Base-by-base conservation (phyloP, 2,888 invertebrate species). In the Ptilodon capucinus region DNA sequence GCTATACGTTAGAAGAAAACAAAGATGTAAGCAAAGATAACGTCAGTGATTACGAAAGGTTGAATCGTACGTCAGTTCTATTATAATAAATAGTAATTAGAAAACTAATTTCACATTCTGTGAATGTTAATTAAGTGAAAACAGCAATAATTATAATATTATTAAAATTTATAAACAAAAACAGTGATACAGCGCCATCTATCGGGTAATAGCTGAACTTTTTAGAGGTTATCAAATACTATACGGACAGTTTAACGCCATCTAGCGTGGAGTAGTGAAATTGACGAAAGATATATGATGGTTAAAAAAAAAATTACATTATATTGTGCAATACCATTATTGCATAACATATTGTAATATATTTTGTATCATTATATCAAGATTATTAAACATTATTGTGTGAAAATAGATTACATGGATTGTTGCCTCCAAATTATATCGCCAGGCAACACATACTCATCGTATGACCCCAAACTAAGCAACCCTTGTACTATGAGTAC, bases 1-100 rank as follows among this genome's bases (percentile, higher is more conserved):
- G 63, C 59, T 71, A 74, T 76, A 63, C 18, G 50, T 34, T 18
- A 48, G 63, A 79, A 44, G 41, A 72, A 69, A 72, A 78, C 4
- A 44, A 32, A 51, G 40, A 19, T 45, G 32, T 32, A 44, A 40
- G 1, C 39, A 40, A 1, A 59, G 61, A 62, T 62, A 62, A 62
- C 63, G 54, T 44, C 39, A 57, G 40, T 46, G 52, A 62, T 62
- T 65, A 64, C 42, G 25, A 56, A 48, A 57, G 50, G 48, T 50
- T 49, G 48, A 32, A 7, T 51, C 45, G 28, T 17, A 41, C 25
- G 6, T 44, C n/a, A n/a, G n/a, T 30, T 14, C 34, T 47, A 54
- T 48, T 40, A 46, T 21, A 42, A 40, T 2, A 11, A 35, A 17
- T 17, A 18, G 13, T 35, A 17, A 1, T 17, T 35, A 35, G 17